Base-by-base conservation (phyloP, 2,888 invertebrate genomes). In the Ferdinandea cuprea region DNA sequence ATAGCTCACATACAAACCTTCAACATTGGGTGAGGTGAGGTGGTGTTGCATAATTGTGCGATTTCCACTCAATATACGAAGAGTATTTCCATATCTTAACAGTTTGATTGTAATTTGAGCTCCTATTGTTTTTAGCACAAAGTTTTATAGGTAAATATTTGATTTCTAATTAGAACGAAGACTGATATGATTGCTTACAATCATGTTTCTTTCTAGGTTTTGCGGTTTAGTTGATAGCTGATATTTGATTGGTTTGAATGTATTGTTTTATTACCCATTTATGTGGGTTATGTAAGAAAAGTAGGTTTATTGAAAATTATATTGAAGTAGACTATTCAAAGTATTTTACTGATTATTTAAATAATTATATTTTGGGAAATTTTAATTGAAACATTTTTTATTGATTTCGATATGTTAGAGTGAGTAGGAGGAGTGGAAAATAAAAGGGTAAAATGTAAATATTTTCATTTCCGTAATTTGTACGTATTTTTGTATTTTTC, bases 181-280 rank as follows among this genome's bases (percentile, higher is more conserved):
- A 30, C 56, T 68, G 73, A 56, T 68, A 61, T 48, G 37, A 40
- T 63, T 56, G 61, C 54, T 61, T 54, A 68, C 68, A 73, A 42
- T 52, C 68, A 48, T 71, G 63, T 69, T 37, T 32, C 19, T 28
- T 5, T 61, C 32, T 73, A 69, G 61, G 28, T 52, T 66, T 44
- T 66, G 72, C 17, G 76, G 76, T 76, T 68, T 37, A 8, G 52
- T 65, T 56, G 35, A 63, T 19, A 32, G 13, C 32, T 40, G 25
- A 54, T 19, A 32, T 32, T 35, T 52, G 15, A n/a, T n/a, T n/a
- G n/a, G n/a, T n/a, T n/a, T n/a, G 17, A 54, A 35, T 37, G 48
- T 28, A 28, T 13, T 48, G 4, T 28, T 28, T 25, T 25, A 5
- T 25, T 1, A 13, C 9, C 11, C 0, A 8, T 2, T 37, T 54